Evolutionary conservation across 2,888 invertebrate genomes (phyloP).

Genomic region (Gymnosoma rotundatum): DNA sequence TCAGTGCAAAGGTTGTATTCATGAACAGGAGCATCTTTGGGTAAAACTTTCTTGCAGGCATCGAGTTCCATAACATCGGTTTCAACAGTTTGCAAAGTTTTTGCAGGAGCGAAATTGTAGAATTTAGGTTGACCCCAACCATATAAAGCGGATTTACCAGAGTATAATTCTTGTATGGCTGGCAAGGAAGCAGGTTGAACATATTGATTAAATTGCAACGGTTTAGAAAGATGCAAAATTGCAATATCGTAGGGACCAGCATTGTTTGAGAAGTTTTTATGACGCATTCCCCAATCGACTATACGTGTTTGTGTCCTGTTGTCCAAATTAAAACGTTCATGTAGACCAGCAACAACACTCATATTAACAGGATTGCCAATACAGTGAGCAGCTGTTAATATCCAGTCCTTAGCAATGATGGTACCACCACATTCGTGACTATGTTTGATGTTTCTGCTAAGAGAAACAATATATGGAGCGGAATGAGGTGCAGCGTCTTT

Average conservation of each 20-base stretch:
- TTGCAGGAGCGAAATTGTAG: conserved; percentile 71
- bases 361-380: conserved; percentile 76
- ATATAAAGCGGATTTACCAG: conserved; percentile 78
- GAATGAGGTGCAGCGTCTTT: conserved; percentile 79
- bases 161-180: conserved; percentile 73
- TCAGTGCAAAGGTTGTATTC: neutral
- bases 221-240: conserved; percentile 79
- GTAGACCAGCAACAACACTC: conserved; percentile 81
- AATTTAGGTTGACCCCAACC: conserved; percentile 82
- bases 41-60: neutral
- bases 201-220: conserved; percentile 76
- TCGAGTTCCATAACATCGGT: conserved; percentile 36
- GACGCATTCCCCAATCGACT: conserved; percentile 77
- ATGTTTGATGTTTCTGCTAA: conserved; percentile 74
- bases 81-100: conserved; percentile 77
- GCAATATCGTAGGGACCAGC: conserved; percentile 84
- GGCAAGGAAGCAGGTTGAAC: conserved; percentile 81
- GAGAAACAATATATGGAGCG: conserved; percentile 82
- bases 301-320: conserved; percentile 75
- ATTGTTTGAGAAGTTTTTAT: conserved; percentile 78
- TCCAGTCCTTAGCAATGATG: conserved; percentile 79
- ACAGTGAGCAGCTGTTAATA: conserved; percentile 82
- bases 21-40: neutral
- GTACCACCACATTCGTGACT: conserved; percentile 83
- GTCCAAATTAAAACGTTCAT: conserved; percentile 63